Conservation (phyloP, 2,797 vertebrate species). For the Allobates femoralis region DNA sequence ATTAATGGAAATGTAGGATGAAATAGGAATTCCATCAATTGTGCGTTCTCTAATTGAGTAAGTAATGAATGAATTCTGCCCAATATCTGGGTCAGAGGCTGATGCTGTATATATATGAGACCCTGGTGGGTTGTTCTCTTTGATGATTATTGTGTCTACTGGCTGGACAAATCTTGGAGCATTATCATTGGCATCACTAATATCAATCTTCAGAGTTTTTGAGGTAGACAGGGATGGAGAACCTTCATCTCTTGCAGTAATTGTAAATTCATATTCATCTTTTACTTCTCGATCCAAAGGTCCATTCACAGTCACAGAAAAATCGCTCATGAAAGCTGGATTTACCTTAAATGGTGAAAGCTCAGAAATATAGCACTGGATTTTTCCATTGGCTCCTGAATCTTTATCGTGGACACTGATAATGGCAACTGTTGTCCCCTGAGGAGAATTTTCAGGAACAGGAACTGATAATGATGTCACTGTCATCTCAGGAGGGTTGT, state of each 20-base stretch:
- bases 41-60: constrained; percentile 64
- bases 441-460: constrained; percentile 74
- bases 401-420: constrained; percentile 78
- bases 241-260: constrained; percentile 75
- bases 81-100: constrained; percentile 61
- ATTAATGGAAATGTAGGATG: constrained; percentile 73
- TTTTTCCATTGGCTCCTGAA: constrained; percentile 74
- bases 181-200: constrained; percentile 82
- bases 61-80: constrained; percentile 66
- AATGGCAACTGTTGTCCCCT: constrained; percentile 80
- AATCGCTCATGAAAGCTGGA: constrained; percentile 69
- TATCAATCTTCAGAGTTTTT: constrained; percentile 70
- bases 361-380: constrained; percentile 61
- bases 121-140: constrained; percentile 70
- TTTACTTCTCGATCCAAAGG: constrained; percentile 73
- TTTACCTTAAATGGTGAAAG: constrained; percentile 68
- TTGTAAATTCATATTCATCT: constrained; percentile 74
- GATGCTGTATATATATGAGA: constrained; percentile 66
- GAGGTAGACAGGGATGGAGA: constrained; percentile 71
- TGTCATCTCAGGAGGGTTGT: constrained; percentile 76
- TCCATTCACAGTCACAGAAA: constrained; percentile 63
- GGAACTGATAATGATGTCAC: constrained; percentile 75
- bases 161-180: constrained; percentile 72
- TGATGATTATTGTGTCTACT: constrained; percentile 73
- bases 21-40: constrained; percentile 49